These are phyloP conservation scores for Syngnathus rostellatus DNA, from an alignment of 2,797 vertebrate species.

Conservation along the genomic window DNA sequence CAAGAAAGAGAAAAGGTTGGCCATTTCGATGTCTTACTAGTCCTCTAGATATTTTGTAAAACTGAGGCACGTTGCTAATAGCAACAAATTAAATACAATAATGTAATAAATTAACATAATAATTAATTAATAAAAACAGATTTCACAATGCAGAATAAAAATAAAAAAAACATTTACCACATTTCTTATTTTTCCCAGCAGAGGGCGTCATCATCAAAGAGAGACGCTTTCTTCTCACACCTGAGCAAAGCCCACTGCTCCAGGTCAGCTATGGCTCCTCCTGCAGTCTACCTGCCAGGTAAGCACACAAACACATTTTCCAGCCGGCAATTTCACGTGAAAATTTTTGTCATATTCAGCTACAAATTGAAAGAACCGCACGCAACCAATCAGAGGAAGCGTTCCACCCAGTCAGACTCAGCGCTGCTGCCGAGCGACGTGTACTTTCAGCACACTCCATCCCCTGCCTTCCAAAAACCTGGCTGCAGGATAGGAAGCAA, in stretches of 20 bases:
- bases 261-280: slow-evolving; percentile 64
- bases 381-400: slow-evolving; percentile 30
- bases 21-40: not conserved
- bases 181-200: slow-evolving; percentile 10
- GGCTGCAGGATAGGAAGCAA: slow-evolving; percentile 38
- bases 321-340: not conserved
- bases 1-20: slow-evolving; percentile 56
- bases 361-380: slow-evolving; percentile 60
- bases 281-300: slow-evolving; percentile 69
- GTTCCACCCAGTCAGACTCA: slow-evolving; percentile 66
- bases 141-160: not conserved
- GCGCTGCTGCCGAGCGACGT: slow-evolving; percentile 66
- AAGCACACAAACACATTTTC: not conserved
- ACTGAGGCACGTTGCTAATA: not conserved
- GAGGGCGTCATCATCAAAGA: slow-evolving; percentile 29
- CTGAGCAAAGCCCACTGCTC: slow-evolving; percentile 56
- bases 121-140: too few relatives aligned
- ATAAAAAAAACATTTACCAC: not conserved
- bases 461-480: slow-evolving; percentile 27
- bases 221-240: slow-evolving; percentile 25
- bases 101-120: too few relatives aligned
- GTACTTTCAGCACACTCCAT: slow-evolving; percentile 50
- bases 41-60: not conserved
- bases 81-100: too few relatives aligned
- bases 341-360: slow-evolving; percentile 29